These are phyloP conservation scores for Argyra leucocephala DNA, from an alignment of 2,888 invertebrate species.

Conservation along the genomic window DNA sequence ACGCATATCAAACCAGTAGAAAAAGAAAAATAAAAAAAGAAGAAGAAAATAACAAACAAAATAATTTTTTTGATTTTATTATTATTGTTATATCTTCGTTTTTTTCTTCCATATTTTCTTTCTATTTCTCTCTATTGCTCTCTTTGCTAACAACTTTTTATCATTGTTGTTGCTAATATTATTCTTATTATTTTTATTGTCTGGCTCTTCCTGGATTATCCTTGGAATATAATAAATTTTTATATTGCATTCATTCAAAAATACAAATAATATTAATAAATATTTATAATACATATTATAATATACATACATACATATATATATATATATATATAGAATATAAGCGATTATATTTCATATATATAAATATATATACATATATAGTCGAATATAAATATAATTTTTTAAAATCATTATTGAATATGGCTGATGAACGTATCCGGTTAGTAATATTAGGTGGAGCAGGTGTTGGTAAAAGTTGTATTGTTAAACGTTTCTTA, in stretches of 20 bases:
- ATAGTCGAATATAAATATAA: not conserved
- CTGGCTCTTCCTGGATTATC: not conserved
- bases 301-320: conserved; percentile 10
- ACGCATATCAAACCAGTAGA: too few relatives aligned
- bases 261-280: conserved; percentile 1
- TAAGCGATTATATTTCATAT: not conserved
- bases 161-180: too few relatives aligned
- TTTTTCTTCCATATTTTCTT: not conserved
- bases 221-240: not conserved
- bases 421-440: conserved; percentile 67
- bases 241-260: not conserved
- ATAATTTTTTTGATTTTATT: too few relatives aligned
- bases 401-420: conserved; percentile 14
- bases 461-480: conserved; percentile 74
- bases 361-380: not conserved
- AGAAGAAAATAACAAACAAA: too few relatives aligned
- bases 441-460: conserved; percentile 76
- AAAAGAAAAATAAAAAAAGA: too few relatives aligned
- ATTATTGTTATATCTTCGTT: too few relatives aligned
- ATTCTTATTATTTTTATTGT: not conserved
- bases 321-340: not conserved
- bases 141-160: too few relatives aligned
- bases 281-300: not conserved
- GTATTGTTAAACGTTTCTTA: conserved; percentile 70
- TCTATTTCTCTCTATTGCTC: not conserved